Percentiles rank a stretch among this genome's conserved stretches.
Evolutionary conservation across 1,140 invertebrate species (phyloP).

Genomic region (Eueides isabella): DNA sequence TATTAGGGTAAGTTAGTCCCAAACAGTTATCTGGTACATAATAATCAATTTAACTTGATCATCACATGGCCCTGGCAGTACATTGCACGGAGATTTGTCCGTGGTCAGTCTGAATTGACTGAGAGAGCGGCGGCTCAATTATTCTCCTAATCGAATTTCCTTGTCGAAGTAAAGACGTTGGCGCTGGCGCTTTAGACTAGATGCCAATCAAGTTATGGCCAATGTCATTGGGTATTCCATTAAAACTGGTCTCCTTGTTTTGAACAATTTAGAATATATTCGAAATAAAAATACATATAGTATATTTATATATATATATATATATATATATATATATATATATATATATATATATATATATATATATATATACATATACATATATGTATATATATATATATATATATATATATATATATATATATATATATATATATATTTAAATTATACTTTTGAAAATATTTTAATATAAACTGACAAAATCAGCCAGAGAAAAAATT

Average conservation of each 20-base stretch:
- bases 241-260: slow-evolving; percentile 17
- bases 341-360: too few species aligned
- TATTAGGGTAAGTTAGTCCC: neutral
- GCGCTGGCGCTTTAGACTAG: slow-evolving; percentile 37
- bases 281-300: too few species aligned
- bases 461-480: too few species aligned
- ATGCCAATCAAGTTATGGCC: slow-evolving; percentile 29
- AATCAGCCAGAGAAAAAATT: too few species aligned
- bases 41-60: slow-evolving; percentile 25
- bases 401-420: too few species aligned
- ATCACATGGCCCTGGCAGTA: slow-evolving; percentile 29
- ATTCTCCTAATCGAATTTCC: slow-evolving; percentile 71
- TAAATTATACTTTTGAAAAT: too few species aligned
- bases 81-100: slow-evolving; percentile 41
- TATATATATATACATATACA: too few species aligned
- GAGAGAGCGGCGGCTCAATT: slow-evolving; percentile 57
- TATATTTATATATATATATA: too few species aligned
- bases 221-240: slow-evolving; percentile 19
- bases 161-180: slow-evolving; percentile 58
- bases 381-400: too few species aligned
- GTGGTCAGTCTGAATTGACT: slow-evolving; percentile 49
- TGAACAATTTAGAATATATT: neutral
- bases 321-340: too few species aligned
- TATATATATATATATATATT: too few species aligned
- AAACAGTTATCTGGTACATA: neutral